These are phyloP conservation scores for Habroteleia sp. DNA, from an alignment of 2,888 invertebrate genomes.

Conservation along the genomic window DNA sequence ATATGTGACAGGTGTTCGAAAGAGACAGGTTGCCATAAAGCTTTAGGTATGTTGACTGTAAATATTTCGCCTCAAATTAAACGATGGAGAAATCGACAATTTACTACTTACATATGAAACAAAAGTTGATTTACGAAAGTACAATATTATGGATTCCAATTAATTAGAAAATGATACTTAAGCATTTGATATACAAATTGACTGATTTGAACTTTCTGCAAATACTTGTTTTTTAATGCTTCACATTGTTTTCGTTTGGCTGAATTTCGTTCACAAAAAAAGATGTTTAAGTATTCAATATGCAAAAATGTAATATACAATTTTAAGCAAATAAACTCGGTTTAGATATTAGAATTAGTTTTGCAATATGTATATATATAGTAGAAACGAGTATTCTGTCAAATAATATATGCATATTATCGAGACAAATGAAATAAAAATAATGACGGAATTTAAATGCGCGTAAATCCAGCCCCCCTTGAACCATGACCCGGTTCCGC, in stretches of 20 bases:
- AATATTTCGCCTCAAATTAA: constrained; percentile 49
- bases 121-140: constrained; percentile 23
- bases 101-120: constrained; percentile 31
- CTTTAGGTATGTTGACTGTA: constrained; percentile 49
- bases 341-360: constrained; percentile 1
- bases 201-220: background rate
- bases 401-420: constrained; percentile 63
- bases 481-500: constrained; percentile 62
- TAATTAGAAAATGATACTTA: constrained; percentile 29
- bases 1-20: constrained; percentile 57
- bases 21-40: constrained; percentile 48
- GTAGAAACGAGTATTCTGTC: constrained; percentile 31
- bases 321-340: background rate
- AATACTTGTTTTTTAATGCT: background rate
- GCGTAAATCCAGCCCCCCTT: constrained; percentile 61
- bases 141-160: constrained; percentile 33
- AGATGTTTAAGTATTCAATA: no score
- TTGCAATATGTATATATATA: background rate
- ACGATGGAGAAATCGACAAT: constrained; percentile 52
- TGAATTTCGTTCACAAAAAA: background rate
- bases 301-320: background rate
- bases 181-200: constrained; percentile 22
- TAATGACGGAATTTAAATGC: constrained; percentile 38
- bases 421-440: constrained; percentile 53
- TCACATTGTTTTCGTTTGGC: no score